Evolutionary conservation across 1,140 invertebrate species (phyloP).

Genomic region (Drosophila grimshawi): DNA sequence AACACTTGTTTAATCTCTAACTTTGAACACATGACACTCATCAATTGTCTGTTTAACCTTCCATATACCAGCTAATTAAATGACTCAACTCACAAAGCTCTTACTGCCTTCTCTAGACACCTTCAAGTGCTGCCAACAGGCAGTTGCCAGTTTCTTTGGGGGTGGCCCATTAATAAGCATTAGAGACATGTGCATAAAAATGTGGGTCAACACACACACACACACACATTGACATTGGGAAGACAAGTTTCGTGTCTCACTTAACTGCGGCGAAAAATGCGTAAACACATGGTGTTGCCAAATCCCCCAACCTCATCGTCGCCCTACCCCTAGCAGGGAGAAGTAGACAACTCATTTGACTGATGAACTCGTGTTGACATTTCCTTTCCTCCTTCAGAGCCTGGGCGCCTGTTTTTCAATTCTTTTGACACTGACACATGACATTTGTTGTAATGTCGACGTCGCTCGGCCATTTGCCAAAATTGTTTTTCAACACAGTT

Average conservation of each 20-base stretch:
- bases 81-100: conserved; percentile 60
- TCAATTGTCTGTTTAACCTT: conserved; percentile 57
- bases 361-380: conserved; percentile 82
- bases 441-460: conserved; percentile 71
- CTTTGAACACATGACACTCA: conserved; percentile 1
- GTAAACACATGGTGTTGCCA: conserved; percentile 42
- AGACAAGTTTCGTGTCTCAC: conserved; percentile 50
- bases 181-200: conserved; percentile 55
- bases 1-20: conserved; percentile 21
- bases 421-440: conserved; percentile 81
- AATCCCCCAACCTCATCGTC: conserved; percentile 16
- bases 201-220: conserved; percentile 51
- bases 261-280: conserved; percentile 54
- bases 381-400: conserved; percentile 46
- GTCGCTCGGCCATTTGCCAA: conserved; percentile 67
- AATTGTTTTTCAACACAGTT: conserved; percentile 82
- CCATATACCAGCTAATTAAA: conserved; percentile 65
- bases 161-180: conserved; percentile 74
- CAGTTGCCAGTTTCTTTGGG: conserved; percentile 1
- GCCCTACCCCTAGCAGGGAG: conserved; percentile 27
- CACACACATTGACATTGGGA: not conserved
- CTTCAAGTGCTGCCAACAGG: conserved; percentile 14
- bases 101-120: conserved; percentile 23
- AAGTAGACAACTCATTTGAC: conserved; percentile 78
- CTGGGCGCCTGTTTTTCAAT: conserved; percentile 34